Evolutionary conservation across 1,140 invertebrate species (phyloP).

Genomic region (Saccostrea glomerata): DNA sequence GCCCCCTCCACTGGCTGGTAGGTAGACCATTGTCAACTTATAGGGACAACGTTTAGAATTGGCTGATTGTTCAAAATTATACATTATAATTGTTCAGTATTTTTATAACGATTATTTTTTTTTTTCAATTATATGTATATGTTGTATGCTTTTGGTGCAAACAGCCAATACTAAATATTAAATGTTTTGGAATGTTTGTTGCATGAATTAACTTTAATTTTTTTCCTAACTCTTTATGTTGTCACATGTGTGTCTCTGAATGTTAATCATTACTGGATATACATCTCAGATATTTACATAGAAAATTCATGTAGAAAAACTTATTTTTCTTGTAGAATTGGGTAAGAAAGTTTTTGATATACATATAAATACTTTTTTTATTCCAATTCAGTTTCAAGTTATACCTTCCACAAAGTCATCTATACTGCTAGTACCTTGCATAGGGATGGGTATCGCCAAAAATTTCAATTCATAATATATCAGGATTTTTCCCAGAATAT

Average conservation of each 20-base stretch:
- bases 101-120: background rate
- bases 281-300: background rate
- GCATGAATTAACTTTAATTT: background rate
- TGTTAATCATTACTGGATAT: background rate
- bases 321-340: background rate
- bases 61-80: background rate
- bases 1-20: slow-evolving; percentile 63
- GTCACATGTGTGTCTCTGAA: background rate
- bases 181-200: background rate
- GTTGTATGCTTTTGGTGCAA: background rate
- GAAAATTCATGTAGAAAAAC: background rate
- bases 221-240: background rate
- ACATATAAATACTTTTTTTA: background rate
- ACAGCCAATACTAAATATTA: background rate
- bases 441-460: too few relatives aligned
- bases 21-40: slow-evolving; percentile 32
- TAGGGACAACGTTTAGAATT: background rate
- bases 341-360: background rate
- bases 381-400: background rate
- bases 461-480: too few relatives aligned
- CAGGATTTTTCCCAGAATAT: too few relatives aligned
- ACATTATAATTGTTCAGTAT: background rate
- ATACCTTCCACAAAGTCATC: background rate
- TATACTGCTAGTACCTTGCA: background rate
- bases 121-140: background rate